Percentiles rank a stretch among this genome's conserved stretches.
Conservation (phyloP, 2,888 invertebrate genomes). For the Cyrtodaria siliqua region DNA sequence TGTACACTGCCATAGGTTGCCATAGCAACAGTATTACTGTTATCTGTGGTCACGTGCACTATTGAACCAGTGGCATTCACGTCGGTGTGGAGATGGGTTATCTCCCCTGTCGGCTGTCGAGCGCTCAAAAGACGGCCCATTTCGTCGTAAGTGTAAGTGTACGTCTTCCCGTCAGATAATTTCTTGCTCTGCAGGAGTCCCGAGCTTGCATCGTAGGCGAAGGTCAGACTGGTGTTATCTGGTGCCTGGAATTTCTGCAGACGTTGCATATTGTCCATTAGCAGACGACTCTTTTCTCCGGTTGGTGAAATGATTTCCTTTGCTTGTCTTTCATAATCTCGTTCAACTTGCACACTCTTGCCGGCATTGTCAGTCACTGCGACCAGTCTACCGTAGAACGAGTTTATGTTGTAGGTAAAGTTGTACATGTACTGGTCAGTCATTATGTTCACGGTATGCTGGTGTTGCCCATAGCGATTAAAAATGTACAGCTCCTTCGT, state of each 20-base stretch:
- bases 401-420: conserved; percentile 98
- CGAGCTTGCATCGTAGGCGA: conserved; percentile 95
- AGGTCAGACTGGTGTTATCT: conserved; percentile 96
- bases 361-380: conserved; percentile 97
- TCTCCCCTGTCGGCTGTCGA: conserved; percentile 96
- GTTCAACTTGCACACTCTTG: conserved; percentile 91
- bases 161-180: conserved; percentile 90
- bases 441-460: conserved; percentile 96
- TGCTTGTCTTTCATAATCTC: conserved; percentile 92
- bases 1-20: conserved; percentile 85
- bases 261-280: conserved; percentile 97
- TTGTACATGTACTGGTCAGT: conserved; percentile 98
- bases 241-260: conserved; percentile 95
- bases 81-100: conserved; percentile 88
- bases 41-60: conserved; percentile 84
- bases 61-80: conserved; percentile 85
- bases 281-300: conserved; percentile 86
- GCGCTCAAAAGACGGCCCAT: conserved; percentile 94
- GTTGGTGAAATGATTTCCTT: conserved; percentile 90
- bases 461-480: conserved; percentile 95
- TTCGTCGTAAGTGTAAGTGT: conserved; percentile 96
- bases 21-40: conserved; percentile 84
- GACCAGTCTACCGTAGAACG: conserved; percentile 97
- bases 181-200: conserved; percentile 90
- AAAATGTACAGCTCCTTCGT: conserved; percentile 92